Base-by-base conservation (phyloP, 1,140 invertebrate genomes). In the Ericerus pela region DNA sequence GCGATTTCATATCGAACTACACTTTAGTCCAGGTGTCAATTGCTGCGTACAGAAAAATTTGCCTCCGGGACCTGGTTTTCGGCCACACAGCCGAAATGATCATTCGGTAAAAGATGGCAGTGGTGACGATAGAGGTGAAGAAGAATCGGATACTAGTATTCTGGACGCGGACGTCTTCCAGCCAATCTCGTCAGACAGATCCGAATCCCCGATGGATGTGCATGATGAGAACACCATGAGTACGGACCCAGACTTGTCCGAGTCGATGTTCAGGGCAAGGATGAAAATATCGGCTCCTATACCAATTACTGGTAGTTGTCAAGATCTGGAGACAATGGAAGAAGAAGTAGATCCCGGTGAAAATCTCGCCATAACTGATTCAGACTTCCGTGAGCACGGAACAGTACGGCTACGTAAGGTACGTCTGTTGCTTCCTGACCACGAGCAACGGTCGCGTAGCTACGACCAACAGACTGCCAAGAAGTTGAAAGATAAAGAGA, bases 21-120 rank as follows among this genome's bases (percentile, higher is more conserved):
- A 97, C 72, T 97, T 98, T 66, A 96, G 92, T 75, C 93, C 94
- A 1, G 94, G 94, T 38, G 91, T 94, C 0, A 93, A 93, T 68
- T 94, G 89, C 69, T 93, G 89, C 68, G 88, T 94, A 12, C 88
- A 94, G 63, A 93, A 94, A 67, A 92, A 92, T 72, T 69, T 93
- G 55, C 90, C 90, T 18, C 88, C 86, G 11, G 90, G 91, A 0
- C 91, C 89, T 18, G 92, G 92, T 12, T 96, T 96, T 67, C 72
- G 92, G 30, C 90, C 92, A 4, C 89, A 94, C 69, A 87, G 84
- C 20, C 74, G 88, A 30, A 92, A 89, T 65, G 87, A 91, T 65
- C 60, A 60, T 31, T 27, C 53, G 18, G 52, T 47, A 24, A 53
- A 57, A 12, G 24, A 51, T 26, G 26, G 14, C 41, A 24, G 26